Percentiles rank a stretch among this genome's conserved stretches.
Conservation (phyloP, 2,113 vertebrate genomes). For the Bujurquina vittata region DNA sequence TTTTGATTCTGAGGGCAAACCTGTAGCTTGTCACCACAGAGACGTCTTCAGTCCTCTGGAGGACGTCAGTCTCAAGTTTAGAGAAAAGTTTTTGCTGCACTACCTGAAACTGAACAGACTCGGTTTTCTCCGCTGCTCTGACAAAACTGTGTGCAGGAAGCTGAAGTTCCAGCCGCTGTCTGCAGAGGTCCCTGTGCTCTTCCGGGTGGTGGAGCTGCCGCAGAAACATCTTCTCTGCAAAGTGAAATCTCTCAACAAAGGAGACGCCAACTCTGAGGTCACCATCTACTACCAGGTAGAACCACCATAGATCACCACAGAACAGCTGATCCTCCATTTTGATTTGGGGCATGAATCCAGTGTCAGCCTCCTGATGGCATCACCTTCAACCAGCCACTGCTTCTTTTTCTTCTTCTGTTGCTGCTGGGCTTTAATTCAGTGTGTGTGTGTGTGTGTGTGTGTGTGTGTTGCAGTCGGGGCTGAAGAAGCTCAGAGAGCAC, state of each 20-base stretch:
- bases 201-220: constrained; percentile 92
- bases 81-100: neutral
- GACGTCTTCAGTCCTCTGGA: neutral
- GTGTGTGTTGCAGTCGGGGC: constrained; percentile 85
- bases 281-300: constrained; percentile 95
- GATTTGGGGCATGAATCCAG: neutral
- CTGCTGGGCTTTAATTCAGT: neutral
- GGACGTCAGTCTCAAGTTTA: neutral
- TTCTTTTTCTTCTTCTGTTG: neutral
- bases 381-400: neutral
- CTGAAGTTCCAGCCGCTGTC: constrained; percentile 85
- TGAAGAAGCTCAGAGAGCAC: constrained; percentile 90
- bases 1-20: too few relatives aligned
- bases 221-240: constrained; percentile 87
- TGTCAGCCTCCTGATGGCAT: neutral
- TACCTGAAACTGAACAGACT: too few relatives aligned
- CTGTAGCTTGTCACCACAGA: neutral
- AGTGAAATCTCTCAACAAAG: constrained; percentile 93
- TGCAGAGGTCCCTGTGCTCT: constrained; percentile 88
- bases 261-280: constrained; percentile 94
- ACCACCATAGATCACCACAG: neutral
- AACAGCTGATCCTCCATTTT: neutral
- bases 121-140: neutral
- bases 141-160: constrained; percentile 76
- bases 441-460: neutral